Conservation (phyloP, 2,797 vertebrate genomes). For the Esox masquinongy region DNA sequence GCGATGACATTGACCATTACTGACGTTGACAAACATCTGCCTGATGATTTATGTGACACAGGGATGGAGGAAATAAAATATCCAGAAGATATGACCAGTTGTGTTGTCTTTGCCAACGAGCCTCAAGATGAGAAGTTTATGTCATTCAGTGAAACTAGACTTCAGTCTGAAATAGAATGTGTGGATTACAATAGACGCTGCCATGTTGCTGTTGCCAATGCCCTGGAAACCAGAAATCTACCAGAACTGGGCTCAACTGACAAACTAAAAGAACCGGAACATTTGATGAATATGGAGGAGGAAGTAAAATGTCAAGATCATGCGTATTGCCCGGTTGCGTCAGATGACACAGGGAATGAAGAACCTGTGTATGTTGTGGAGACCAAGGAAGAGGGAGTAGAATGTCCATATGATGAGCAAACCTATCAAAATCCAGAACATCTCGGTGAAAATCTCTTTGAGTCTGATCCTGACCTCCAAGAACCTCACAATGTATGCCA, state of each 20-base stretch:
- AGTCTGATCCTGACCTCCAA: background rate
- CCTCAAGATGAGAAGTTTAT: background rate
- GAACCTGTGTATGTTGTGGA: no score
- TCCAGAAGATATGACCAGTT: background rate
- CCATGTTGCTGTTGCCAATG: background rate
- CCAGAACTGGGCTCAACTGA: background rate
- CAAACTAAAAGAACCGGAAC: background rate
- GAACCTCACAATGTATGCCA: background rate
- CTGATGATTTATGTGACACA: background rate
- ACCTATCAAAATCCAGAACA: background rate
- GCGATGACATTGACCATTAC: background rate
- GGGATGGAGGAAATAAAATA: background rate
- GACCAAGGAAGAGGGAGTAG: background rate
- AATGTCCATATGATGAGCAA: background rate
- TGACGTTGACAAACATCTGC: background rate
- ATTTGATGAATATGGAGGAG: background rate
- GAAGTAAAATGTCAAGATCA: background rate
- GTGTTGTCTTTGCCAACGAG: background rate
- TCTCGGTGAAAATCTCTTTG: background rate
- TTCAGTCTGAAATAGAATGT: background rate
- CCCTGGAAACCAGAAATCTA: background rate
- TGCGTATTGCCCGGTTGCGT: no score
- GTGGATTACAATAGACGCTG: background rate
- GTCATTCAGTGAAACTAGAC: background rate
- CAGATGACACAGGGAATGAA: no score